Base-by-base conservation (phyloP, 2,888 invertebrate genomes). In the Drosophila kokeensis region DNA sequence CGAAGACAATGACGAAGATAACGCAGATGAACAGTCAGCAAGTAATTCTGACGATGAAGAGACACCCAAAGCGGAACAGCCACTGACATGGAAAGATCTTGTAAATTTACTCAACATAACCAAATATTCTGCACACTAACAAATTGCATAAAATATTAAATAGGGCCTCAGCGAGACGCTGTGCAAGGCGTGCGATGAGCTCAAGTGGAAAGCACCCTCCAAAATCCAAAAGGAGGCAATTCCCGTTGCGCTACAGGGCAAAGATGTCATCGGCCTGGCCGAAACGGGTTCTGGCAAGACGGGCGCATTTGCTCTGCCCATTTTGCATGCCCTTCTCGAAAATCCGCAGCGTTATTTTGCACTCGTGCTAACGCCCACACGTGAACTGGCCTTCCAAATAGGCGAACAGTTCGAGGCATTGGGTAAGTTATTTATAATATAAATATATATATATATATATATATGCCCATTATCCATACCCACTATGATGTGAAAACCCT, bases 361-460 rank as follows among this genome's bases (percentile, higher is more conserved):
- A 0, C 94, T 99, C 0, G 94, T 99, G 79, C 93, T 99, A 59
- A 99, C 99, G 21, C 99, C 99, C 0, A 99, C 99, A 0, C 95
- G 99, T 93, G 99, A 99, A 93, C 94, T 99, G 88, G 99, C 99
- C 4, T 98, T 98, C 92, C 99, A 99, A 93, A 99, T 99, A 91
- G 97, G 98, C 0, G 99, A 99, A 93, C 99, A 99, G 92, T 98
- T 99, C 94, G 98, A 99, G 93, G 99, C 99, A 4, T 94, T 99
- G 72, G 99, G 97, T 96, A 93, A 94, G 93, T 84, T 42, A 18
- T 29, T 2, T 11, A 13, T 24, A 38, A 27, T 30, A 10, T 2
- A 65, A 36, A 10, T 30, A n/a, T 0, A 29, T 27, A 5, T n/a
- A 1, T 38, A 0, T 40, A 18, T 42, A 21, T 21, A 21, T 8